Evolutionary conservation across 1,140 invertebrate genomes (phyloP).

Genomic region (Drosophila serrata): DNA sequence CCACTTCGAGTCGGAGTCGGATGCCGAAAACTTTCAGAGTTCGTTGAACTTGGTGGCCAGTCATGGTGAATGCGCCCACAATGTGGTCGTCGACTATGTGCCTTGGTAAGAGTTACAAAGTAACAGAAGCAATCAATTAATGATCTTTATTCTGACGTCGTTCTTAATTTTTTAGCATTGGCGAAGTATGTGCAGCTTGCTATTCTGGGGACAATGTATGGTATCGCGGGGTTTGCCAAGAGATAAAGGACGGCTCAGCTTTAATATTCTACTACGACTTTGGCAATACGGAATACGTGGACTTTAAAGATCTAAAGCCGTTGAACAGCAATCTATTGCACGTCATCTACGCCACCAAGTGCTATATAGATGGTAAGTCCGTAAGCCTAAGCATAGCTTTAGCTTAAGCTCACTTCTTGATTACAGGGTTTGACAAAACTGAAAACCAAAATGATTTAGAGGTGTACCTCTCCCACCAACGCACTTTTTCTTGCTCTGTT

Average conservation of each 20-base stretch:
- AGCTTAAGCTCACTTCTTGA: neutral
- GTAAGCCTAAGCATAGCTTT: neutral
- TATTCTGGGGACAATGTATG: slow-evolving; percentile 50
- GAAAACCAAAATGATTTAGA: slow-evolving; percentile 40
- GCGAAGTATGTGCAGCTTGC: slow-evolving; percentile 50
- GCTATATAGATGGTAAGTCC: slow-evolving; percentile 54
- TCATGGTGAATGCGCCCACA: slow-evolving; percentile 3
- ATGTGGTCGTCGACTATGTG: slow-evolving; percentile 17
- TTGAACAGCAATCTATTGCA: neutral
- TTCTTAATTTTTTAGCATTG: slow-evolving; percentile 29
- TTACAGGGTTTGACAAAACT: slow-evolving; percentile 49
- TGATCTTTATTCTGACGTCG: neutral
- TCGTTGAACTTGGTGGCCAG: slow-evolving; percentile 3
- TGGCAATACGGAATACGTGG: slow-evolving; percentile 51
- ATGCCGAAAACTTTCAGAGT: slow-evolving; percentile 20
- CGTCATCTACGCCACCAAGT: slow-evolving; percentile 46
- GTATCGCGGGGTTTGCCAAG: slow-evolving; percentile 60
- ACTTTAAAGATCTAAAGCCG: slow-evolving; percentile 43
- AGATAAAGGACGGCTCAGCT: slow-evolving; percentile 11
- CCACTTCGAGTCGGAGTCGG: slow-evolving; percentile 16
- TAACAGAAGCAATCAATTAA: too few relatives aligned
- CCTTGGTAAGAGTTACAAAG: slow-evolving; percentile 35
- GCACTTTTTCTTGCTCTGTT: slow-evolving; percentile 23
- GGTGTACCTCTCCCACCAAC: slow-evolving; percentile 2
- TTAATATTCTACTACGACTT: slow-evolving; percentile 52